phyloP scores from a whole-genome alignment of 2,113 vertebrate species.

The Merops nubicus region DNA sequence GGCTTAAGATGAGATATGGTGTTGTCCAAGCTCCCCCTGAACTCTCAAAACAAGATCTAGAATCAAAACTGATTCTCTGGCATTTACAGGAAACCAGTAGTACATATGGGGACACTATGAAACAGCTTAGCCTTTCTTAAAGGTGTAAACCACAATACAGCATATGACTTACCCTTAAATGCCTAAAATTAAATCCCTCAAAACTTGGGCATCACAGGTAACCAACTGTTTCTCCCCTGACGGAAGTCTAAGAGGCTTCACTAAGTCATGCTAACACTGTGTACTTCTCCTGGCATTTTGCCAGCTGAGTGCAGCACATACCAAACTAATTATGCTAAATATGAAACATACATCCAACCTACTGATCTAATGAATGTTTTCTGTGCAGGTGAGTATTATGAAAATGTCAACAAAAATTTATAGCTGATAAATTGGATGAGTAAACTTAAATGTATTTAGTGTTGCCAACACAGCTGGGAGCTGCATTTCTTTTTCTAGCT shows the following conservation, averaged over 20 bases:
- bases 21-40: background rate
- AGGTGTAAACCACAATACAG: background rate
- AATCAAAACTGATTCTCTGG: background rate
- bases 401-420: background rate
- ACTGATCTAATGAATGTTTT: background rate
- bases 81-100: background rate
- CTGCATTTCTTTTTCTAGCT: background rate
- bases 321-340: background rate
- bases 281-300: background rate
- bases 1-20: background rate
- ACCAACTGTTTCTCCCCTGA: background rate
- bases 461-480: background rate
- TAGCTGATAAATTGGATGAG: background rate
- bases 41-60: background rate
- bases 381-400: background rate
- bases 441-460: background rate
- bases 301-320: background rate
- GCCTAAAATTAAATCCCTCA: background rate
- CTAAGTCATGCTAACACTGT: fast-evolving
- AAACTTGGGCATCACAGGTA: background rate
- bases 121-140: background rate
- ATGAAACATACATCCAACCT: background rate
- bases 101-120: background rate
- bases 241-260: background rate
- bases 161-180: background rate